Base-by-base conservation (phyloP, 2,113 vertebrate genomes). In the Bos taurus region DNA sequence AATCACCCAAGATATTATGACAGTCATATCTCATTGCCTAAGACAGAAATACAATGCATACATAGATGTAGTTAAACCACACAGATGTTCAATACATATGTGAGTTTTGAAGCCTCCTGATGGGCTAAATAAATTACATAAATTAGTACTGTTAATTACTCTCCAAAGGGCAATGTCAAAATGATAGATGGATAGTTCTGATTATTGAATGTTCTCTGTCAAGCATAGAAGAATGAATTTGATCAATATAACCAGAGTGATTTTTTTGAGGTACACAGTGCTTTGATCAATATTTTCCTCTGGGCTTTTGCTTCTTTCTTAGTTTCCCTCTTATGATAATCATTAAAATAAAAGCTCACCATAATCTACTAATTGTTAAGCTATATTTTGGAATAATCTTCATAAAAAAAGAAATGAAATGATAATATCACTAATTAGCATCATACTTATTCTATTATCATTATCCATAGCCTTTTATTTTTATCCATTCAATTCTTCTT, bases 121-220 rank as follows among this genome's bases (percentile, higher is more conserved):
- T 90, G 52, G 26, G 77, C 71, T 59, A 89, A 95, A 95, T 94
- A 59, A 91, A 91, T 93, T 97, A 95, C 13, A 91, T 93, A 93
- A 98, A 98, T 95, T 98, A 96, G 84, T 94, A 87, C 30, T 62
- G 67, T 97, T 98, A 98, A 98, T 98, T 98, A 97, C 36, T 93
- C 71, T 98, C 90, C 64, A 97, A 98, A 98, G 78, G 96, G 92
- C 93, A 98, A 87, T 95, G 96, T 93, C 95, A 97, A 87, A 93
- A 98, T 98, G 93, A 97, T 97, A 82, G 71, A 98, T 97, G 78
- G 71, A 28, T 96, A 96, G 74, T 90, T 77, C 88, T 95, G 78
- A 86, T 56, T 98, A 97, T 97, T 97, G 86, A 95, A 94, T 96
- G 71, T 95, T 98, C 89, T 97, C 62, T 93, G 83, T 93, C 95